Evolutionary conservation across 2,888 invertebrate genomes (phyloP), one percentile per base, ranked within the genome.

Genomic region (Scaptomyza cyrtandrae): DNA sequence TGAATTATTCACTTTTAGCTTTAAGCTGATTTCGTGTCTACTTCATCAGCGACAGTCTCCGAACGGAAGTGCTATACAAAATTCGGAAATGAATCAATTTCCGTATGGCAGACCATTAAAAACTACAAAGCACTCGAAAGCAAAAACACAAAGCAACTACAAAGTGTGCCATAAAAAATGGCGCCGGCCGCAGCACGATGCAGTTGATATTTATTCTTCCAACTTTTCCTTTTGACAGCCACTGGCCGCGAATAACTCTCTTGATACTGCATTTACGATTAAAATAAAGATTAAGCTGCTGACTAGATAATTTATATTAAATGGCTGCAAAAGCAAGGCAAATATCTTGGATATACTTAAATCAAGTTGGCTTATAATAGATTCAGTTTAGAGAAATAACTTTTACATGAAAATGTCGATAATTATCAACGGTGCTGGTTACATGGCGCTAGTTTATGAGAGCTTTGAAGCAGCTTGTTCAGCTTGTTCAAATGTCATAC

Each of bases 71-170:
- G 82, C 56, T 65, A 73, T 78, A 69, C 88, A 79, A 66, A 83
- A 73, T 79, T 60, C 74, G 85, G 85, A 86, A 86, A 86, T 86
- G 79, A 86, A 85, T 88, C 85, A 86, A 86, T 88, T 86, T 86
- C 85, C 85, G 79, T 79, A 71, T 59, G 66, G 77, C 85, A 84
- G 68, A 81, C 87, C 81, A 77, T 88, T 83, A 88, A 77, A 88
- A 83, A 86, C 80, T 83, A 86, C 77, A 72, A 86, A 77, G 74
- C 80, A 69, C 70, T 61, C 45, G 46, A 58, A 52, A 58, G 39
- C 58, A 60, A 62, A 62, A 64, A 43, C 61, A 71, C 64, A 72
- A 63, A 72, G 61, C 59, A 66, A 80, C 67, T 65, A 61, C 57
- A 77, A 63, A 65, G 61, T 53, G 57, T 56, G 49, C 54, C 55